phyloP scores from a whole-genome alignment of 2,113 vertebrate species.

The Oreochromis aureus region DNA sequence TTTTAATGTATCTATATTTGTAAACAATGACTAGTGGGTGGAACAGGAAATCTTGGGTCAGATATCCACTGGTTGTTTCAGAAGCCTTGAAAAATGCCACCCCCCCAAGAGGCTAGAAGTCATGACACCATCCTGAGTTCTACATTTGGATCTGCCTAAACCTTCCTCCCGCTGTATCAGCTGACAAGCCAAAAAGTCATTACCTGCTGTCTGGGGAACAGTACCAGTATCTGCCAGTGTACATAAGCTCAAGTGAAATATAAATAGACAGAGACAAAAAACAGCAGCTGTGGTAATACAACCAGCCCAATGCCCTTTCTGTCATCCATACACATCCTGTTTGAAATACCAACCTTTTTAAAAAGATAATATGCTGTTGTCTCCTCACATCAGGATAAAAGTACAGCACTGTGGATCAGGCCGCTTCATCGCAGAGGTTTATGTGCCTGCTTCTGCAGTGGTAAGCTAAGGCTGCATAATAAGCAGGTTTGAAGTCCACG shows the following conservation, averaged over 20 bases:
- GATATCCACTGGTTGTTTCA: neutral
- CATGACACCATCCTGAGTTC: neutral
- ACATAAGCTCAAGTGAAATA: neutral
- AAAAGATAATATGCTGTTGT: neutral
- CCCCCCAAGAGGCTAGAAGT: neutral
- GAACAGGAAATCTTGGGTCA: neutral
- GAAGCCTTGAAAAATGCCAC: neutral
- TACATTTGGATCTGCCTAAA: neutral
- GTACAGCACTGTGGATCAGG: neutral
- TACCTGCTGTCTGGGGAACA: neutral
- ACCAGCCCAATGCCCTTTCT: neutral
- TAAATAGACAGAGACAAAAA: neutral
- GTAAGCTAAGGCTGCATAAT: neutral
- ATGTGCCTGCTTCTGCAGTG: neutral
- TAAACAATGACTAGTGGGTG: neutral
- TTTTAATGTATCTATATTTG: neutral
- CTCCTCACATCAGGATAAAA: neutral
- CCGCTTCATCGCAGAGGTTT: neutral
- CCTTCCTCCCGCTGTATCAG: neutral
- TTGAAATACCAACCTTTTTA: neutral
- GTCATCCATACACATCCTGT: neutral
- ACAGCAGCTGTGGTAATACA: conserved; percentile 1
- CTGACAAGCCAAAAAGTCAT: neutral
- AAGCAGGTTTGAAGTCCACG: neutral
- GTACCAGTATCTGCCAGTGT: neutral